Conservation (phyloP, 1,140 invertebrate species). For the Ceratitis capitata region DNA sequence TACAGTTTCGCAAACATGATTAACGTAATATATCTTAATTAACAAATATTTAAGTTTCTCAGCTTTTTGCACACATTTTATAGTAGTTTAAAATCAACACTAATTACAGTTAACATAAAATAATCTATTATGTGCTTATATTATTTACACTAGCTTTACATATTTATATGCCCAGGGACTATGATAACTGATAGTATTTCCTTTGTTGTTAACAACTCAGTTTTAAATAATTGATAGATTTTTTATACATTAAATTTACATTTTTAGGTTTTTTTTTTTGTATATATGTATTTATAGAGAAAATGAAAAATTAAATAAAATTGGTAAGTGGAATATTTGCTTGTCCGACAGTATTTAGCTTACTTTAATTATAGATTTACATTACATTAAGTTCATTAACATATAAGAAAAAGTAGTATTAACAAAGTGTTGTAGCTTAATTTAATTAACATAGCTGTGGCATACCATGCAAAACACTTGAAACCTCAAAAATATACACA, state of each 20-base stretch:
- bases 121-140: background rate
- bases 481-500: background rate
- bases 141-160: constrained; percentile 23
- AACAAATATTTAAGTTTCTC: background rate
- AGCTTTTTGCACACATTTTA: background rate
- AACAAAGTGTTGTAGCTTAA: background rate
- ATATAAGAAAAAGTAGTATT: constrained; percentile 3
- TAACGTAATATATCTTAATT: background rate
- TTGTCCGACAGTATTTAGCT: background rate
- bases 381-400: background rate
- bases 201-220: background rate
- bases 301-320: background rate
- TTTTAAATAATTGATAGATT: constrained; percentile 10
- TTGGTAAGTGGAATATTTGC: background rate
- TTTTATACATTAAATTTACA: constrained; percentile 1
- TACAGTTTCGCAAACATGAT: no score
- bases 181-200: background rate
- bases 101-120: background rate
- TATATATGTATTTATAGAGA: no score
- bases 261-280: no score
- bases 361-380: background rate
- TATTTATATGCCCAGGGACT: background rate
- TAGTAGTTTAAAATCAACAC: background rate
- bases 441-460: background rate
- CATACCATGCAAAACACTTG: background rate